phyloP scores from a whole-genome alignment of 1,140 invertebrate species.

The Drosophila ambigua region DNA sequence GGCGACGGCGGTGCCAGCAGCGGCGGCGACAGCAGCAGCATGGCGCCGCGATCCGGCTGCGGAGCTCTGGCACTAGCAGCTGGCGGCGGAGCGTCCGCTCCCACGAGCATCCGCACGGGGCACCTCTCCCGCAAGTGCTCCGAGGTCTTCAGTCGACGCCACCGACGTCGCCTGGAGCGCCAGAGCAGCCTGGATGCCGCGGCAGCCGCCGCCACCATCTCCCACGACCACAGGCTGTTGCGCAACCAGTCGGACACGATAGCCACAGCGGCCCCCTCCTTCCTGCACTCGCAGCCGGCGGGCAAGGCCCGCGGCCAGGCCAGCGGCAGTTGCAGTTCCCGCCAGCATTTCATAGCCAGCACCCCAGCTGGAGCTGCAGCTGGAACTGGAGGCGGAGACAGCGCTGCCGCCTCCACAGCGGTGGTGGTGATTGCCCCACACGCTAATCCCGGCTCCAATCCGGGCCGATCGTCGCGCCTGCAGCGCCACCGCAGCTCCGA shows the following conservation, averaged over 20 bases:
- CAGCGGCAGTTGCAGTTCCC: conserved; percentile 28
- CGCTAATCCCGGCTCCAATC: conserved; percentile 14
- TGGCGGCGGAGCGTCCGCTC: not conserved
- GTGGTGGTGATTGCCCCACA: conserved; percentile 47
- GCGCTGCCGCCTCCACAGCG: conserved; percentile 6
- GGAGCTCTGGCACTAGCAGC: not conserved
- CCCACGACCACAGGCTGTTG: conserved; percentile 59
- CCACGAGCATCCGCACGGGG: conserved; percentile 35
- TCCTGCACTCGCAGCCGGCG: conserved; percentile 53
- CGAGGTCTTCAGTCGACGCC: conserved; percentile 75
- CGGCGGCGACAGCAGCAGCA: conserved; percentile 20
- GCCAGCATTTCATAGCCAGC: conserved; percentile 61
- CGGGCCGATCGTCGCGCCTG: conserved; percentile 54
- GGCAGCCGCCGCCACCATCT: conserved; percentile 40
- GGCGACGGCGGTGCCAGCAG: conserved; percentile 33
- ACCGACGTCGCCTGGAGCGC: conserved; percentile 67
- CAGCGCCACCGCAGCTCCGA: conserved; percentile 81
- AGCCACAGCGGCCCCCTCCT: conserved; percentile 58
- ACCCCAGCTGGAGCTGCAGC: not conserved
- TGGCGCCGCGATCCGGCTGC: conserved; percentile 9
- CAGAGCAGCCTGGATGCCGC: conserved; percentile 72
- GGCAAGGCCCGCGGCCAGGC: conserved; percentile 35
- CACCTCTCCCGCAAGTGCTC: conserved; percentile 74
- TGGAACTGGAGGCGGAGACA: not conserved
- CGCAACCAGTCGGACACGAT: conserved; percentile 79